A percentile compares a stretch with the other conserved stretches of the same genome.
phyloP scores from a whole-genome alignment of 1,140 invertebrate genomes.

The Ectropis grisescens region DNA sequence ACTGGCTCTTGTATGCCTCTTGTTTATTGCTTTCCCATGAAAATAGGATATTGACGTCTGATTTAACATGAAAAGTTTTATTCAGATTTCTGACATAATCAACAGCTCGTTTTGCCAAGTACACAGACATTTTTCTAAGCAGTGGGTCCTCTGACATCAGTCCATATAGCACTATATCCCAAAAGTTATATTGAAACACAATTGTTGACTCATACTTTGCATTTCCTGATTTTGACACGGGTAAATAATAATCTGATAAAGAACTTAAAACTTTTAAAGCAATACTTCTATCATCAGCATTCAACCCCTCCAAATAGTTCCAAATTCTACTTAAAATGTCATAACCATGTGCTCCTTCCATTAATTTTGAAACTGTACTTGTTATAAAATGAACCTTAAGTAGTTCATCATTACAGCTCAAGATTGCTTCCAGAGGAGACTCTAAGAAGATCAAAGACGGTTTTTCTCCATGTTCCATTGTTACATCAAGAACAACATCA shows the following conservation, averaged over 20 bases:
- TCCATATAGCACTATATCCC: conserved; percentile 34
- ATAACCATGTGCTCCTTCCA: conserved; percentile 27
- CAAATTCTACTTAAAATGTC: conserved; percentile 48
- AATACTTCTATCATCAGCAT: conserved; percentile 11
- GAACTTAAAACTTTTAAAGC: conserved; percentile 37
- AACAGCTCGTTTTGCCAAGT: conserved; percentile 45
- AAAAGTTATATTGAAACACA: conserved; percentile 31
- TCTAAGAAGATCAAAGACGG: conserved; percentile 36
- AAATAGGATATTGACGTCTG: conserved; percentile 17
- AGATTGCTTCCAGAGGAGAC: conserved; percentile 31
- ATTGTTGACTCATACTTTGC: conserved; percentile 24
- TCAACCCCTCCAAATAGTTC: conserved; percentile 23
- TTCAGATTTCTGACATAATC: conserved; percentile 29
- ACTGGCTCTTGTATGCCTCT: conserved; percentile 21
- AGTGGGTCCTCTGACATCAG: conserved; percentile 21
- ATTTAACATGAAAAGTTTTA: conserved; percentile 24
- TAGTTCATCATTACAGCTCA: conserved; percentile 27
- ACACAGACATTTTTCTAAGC: conserved; percentile 36
- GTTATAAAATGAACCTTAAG: conserved; percentile 38
- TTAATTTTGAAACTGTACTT: conserved; percentile 31
- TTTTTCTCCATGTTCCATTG: conserved; percentile 18
- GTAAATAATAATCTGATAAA: conserved; percentile 47
- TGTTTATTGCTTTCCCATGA: conserved; percentile 26
- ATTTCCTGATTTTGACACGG: conserved; percentile 14
- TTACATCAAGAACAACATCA: conserved; percentile 36